These are phyloP conservation scores for Tolypeutes matacus DNA, from an alignment of 2,797 vertebrate species.

Conservation along the genomic window DNA sequence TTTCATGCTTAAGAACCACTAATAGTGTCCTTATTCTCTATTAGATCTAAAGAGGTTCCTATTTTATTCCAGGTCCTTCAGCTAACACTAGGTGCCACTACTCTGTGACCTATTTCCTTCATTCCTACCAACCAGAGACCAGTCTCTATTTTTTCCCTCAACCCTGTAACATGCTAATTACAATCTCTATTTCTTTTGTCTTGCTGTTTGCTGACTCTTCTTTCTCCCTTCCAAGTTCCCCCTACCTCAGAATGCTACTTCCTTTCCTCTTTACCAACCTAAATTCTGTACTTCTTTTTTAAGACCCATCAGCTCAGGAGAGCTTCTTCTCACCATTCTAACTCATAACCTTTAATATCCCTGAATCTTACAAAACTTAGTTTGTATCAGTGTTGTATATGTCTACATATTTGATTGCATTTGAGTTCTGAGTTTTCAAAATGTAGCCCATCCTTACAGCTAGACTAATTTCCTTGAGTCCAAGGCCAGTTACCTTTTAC, in stretches of 20 bases:
- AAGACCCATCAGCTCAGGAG: slow-evolving; percentile 38
- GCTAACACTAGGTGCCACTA: slow-evolving; percentile 15
- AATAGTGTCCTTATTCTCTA: background rate
- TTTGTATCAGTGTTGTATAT: background rate
- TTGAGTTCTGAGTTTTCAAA: slow-evolving; percentile 48
- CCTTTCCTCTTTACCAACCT: slow-evolving; percentile 45
- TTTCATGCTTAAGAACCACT: slow-evolving; percentile 36
- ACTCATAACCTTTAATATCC: slow-evolving; percentile 17
- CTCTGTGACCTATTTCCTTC: background rate
- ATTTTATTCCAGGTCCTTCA: slow-evolving; percentile 44
- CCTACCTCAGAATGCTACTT: background rate
- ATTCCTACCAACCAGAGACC: background rate
- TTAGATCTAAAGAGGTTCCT: slow-evolving; percentile 23
- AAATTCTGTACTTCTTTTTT: slow-evolving; percentile 62
- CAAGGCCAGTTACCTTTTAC: background rate
- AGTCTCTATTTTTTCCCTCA: background rate
- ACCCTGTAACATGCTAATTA: background rate
- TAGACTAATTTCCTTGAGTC: slow-evolving; percentile 7
- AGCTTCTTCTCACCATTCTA: slow-evolving; percentile 20
- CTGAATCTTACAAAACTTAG: slow-evolving; percentile 29
- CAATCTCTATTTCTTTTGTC: background rate
- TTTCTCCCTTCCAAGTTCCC: background rate
- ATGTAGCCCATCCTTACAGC: slow-evolving; percentile 17
- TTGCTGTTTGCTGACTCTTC: background rate
- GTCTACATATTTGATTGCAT: slow-evolving; percentile 23